phyloP scores from a whole-genome alignment of 2,888 invertebrate species.

The Agrochola litura region DNA sequence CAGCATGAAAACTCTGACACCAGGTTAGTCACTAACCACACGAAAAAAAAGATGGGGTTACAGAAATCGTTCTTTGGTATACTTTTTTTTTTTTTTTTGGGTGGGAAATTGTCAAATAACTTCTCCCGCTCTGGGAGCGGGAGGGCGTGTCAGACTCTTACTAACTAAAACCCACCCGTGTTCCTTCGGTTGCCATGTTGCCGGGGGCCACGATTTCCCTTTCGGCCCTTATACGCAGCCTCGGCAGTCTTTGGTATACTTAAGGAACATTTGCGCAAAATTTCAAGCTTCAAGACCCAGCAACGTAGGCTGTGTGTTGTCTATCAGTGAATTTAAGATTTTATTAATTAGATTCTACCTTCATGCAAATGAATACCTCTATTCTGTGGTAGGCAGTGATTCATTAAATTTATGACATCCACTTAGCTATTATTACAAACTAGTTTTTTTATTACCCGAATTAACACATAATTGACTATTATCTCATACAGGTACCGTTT shows the following conservation, averaged over 20 bases:
- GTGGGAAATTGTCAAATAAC: too few relatives aligned
- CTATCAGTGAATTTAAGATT: background rate
- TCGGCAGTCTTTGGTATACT: too few relatives aligned
- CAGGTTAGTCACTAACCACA: too few relatives aligned
- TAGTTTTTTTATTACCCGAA: conserved; percentile 20
- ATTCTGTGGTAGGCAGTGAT: background rate
- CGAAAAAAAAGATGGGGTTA: background rate
- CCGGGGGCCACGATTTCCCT: too few relatives aligned
- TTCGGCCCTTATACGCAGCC: too few relatives aligned
- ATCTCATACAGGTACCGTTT: conserved; percentile 9
- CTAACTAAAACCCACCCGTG: too few relatives aligned
- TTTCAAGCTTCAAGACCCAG: background rate
- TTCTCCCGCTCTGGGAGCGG: too few relatives aligned
- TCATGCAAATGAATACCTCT: background rate
- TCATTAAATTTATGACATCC: conserved; percentile 16
- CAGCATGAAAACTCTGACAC: too few relatives aligned
- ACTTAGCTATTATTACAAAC: conserved; percentile 7
- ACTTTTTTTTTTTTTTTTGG: too few relatives aligned
- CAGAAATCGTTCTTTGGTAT: background rate
- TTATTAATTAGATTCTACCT: background rate
- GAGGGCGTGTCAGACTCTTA: too few relatives aligned
- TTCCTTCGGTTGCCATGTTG: too few relatives aligned
- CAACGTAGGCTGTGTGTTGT: too few relatives aligned
- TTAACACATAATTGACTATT: conserved; percentile 35
- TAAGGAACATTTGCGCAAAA: background rate